A percentile compares a stretch with the other conserved stretches of the same genome.
Conservation (phyloP, 2,888 invertebrate genomes). For the Parapristionchus giblindavisi region DNA sequence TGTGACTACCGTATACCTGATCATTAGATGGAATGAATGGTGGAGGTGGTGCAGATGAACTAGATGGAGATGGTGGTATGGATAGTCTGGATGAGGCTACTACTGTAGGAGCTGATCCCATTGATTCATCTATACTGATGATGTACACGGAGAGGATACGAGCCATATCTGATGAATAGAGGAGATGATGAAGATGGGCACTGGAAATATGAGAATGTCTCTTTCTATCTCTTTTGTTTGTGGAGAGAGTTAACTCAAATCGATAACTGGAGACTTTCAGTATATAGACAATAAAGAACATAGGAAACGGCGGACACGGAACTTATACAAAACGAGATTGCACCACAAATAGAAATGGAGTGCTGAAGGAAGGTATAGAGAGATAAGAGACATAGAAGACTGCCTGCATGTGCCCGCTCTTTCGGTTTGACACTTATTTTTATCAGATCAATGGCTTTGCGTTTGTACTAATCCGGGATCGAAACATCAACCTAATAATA, state of each 20-base stretch:
- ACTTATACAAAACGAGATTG: background rate
- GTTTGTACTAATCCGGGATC: too few species aligned
- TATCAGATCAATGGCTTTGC: too few species aligned
- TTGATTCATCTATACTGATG: background rate
- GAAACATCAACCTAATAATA: too few species aligned
- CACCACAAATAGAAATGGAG: slow-evolving; percentile 3
- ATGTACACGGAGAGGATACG: slow-evolving; percentile 25
- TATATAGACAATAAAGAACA: too few species aligned
- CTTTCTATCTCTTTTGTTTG: too few species aligned
- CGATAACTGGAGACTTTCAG: too few species aligned
- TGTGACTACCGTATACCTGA: background rate
- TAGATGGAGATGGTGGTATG: slow-evolving; percentile 8
- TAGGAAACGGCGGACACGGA: background rate
- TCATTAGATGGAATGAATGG: slow-evolving; percentile 5
- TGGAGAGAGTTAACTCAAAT: too few species aligned
- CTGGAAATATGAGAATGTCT: too few species aligned
- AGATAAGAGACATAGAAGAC: too few species aligned
- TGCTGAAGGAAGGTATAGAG: background rate
- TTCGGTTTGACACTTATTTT: too few species aligned
- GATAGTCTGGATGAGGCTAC: background rate
- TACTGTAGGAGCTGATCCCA: background rate
- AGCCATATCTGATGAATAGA: background rate
- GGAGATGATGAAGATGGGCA: too few species aligned
- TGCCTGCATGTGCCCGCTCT: too few species aligned
- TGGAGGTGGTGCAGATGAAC: slow-evolving; percentile 8